Base-by-base conservation (phyloP, 2,888 invertebrate genomes). In the Brassicogethes aeneus region DNA sequence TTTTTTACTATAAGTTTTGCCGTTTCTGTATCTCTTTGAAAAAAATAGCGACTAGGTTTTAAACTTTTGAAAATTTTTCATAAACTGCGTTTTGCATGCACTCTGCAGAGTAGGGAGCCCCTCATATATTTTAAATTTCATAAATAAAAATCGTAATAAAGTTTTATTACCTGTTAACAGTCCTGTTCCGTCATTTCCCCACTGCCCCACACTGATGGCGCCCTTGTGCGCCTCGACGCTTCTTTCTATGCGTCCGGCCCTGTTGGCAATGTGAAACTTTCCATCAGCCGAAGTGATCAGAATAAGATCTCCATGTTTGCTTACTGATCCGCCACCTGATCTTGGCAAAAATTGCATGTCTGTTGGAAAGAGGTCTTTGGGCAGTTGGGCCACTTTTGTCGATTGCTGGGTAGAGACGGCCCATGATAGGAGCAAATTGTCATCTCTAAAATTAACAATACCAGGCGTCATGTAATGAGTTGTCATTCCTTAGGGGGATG, bases 101-200 rank as follows among this genome's bases (percentile, higher is more conserved):
- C n/a, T n/a, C n/a, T n/a, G n/a, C n/a, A n/a, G n/a, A n/a, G n/a
- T n/a, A n/a, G n/a, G n/a, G n/a, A n/a, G n/a, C n/a, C n/a, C n/a
- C n/a, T n/a, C n/a, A n/a, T n/a, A n/a, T n/a, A n/a, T n/a, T n/a
- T n/a, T n/a, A n/a, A n/a, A n/a, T n/a, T n/a, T n/a, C n/a, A n/a
- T n/a, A n/a, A n/a, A n/a, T n/a, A n/a, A n/a, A n/a, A n/a, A n/a
- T n/a, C n/a, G n/a, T n/a, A n/a, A n/a, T n/a, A n/a, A n/a, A n/a
- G n/a, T n/a, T n/a, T n/a, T n/a, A n/a, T 23, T 23, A 85, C 90
- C 85, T 59, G 92, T 95, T 10, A 95, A 72, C 34, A 99, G 75
- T n/a, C 94, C 90, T 16, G 91, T 85, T 2, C 94, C 97, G 69
- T 96, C 96, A 39, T 84, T 84, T 66, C 91, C 93, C 97, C 97